A percentile compares a stretch with the other conserved stretches of the same genome.
Evolutionary conservation across 2,797 vertebrate genomes (phyloP).

Genomic region (Paguma larvata): DNA sequence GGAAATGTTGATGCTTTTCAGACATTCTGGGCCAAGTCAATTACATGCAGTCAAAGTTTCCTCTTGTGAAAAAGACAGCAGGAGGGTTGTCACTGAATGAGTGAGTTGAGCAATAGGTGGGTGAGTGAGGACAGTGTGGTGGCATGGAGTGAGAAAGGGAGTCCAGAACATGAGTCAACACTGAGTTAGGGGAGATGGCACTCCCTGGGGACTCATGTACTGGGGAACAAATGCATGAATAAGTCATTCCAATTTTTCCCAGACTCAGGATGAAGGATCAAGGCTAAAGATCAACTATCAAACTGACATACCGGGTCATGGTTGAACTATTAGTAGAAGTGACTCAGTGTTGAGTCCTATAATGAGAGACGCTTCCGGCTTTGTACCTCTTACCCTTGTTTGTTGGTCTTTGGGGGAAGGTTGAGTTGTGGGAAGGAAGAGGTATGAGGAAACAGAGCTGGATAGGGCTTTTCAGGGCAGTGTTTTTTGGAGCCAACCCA

Average conservation of each 20-base stretch:
- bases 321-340: background rate
- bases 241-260: background rate
- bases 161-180: background rate
- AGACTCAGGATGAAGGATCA: background rate
- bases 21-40: background rate
- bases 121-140: background rate
- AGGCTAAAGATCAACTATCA: background rate
- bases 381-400: background rate
- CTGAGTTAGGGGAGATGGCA: background rate
- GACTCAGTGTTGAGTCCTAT: background rate
- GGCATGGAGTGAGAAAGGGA: background rate
- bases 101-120: background rate
- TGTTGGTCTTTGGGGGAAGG: background rate
- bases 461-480: conserved; percentile 36
- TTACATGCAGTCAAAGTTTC: background rate
- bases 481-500: background rate
- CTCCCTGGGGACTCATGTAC: background rate
- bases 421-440: background rate
- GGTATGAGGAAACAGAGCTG: background rate
- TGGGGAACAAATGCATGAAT: background rate
- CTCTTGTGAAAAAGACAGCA: background rate
- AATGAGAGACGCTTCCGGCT: background rate
- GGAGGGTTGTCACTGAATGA: background rate
- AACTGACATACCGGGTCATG: background rate
- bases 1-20: background rate